Evolutionary conservation across 2,113 vertebrate genomes (phyloP), one percentile per base, ranked within the genome.

Genomic region (Mystacornis crossleyi): DNA sequence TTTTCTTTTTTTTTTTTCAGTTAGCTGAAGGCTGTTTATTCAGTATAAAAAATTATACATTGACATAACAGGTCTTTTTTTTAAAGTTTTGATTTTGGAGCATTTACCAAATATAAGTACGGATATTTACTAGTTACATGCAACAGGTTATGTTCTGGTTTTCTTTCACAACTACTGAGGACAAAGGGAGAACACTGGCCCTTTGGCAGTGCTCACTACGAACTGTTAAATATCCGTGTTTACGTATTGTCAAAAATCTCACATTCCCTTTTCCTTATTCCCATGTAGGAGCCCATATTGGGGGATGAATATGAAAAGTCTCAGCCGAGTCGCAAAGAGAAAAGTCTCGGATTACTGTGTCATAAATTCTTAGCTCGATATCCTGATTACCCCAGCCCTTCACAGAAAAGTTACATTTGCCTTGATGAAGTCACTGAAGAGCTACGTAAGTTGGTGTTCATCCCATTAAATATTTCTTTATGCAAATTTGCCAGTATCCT

Each of bases 361-460:
- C 99, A 99, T 83, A 99, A 99, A 70, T 99, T 99, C 91, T 97
- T 99, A 71, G 99, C 98, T 53, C 98, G 99, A 4, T 99, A 99
- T 69, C 99, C 99, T 15, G 98, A 99, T 81, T 98, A 98, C 62
- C 99, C 99, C 10, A 98, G 99, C 90, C 94, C 98, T 43, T 98
- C 97, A 13, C 88, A 98, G 70, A 99, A 98, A 95, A 99, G 98
- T 25, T 98, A 99, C 89, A 99, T 99, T 95, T 99, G 99, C 86
- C 98, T 99, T 20, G 99, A 99, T 11, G 99, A 99, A 79, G 99
- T 99, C 57, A 99, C 99, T 26, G 98, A 98, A 50, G 99, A 99
- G 89, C 99, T 99, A 18, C 99, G 99, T 99, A 98, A 96, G 99
- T 98, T 66, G 78, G 3, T 71, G 21, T 19, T 29, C 15, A 25